Conservation (phyloP, 2,888 invertebrate genomes). For the Pomacea canaliculata region DNA sequence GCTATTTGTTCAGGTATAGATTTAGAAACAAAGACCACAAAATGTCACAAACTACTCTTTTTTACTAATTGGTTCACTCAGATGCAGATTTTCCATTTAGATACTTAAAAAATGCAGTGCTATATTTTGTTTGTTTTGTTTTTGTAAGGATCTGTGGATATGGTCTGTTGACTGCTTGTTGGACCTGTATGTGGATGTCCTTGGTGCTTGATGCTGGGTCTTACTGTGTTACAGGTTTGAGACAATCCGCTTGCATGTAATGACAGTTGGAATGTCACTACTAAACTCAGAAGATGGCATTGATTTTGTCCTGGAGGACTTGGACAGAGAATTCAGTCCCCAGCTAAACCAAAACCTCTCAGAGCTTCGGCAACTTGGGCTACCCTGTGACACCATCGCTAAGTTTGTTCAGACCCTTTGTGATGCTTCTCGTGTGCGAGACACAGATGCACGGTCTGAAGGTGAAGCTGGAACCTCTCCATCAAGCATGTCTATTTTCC, state of each 20-base stretch:
- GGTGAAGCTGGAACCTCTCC: conserved; percentile 13
- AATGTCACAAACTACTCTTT: too few relatives aligned
- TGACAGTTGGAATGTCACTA: conserved; percentile 22
- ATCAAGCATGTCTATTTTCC: conserved; percentile 27
- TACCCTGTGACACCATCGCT: conserved; percentile 39
- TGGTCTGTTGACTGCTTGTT: too few relatives aligned
- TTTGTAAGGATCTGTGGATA: too few relatives aligned
- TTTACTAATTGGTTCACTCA: too few relatives aligned
- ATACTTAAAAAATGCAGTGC: too few relatives aligned
- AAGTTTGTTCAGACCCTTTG: conserved; percentile 12
- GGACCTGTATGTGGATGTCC: too few relatives aligned
- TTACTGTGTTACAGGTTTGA: conserved; percentile 13
- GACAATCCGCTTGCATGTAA: conserved; percentile 18
- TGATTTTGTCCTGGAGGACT: conserved; percentile 23
- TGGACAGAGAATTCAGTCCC: conserved; percentile 16
- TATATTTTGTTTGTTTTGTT: too few relatives aligned
- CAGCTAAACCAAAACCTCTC: conserved; percentile 11
- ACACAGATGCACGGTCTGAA: not conserved
- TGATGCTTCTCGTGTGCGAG: not conserved
- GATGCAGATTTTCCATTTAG: too few relatives aligned
- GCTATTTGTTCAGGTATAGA: too few relatives aligned
- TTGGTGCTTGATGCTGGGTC: too few relatives aligned
- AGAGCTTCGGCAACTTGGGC: conserved; percentile 30
- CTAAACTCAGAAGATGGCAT: conserved; percentile 26
- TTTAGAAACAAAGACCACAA: too few relatives aligned